These are phyloP conservation scores for Synergus gifuensis DNA, from an alignment of 2,888 invertebrate species.

Conservation along the genomic window DNA sequence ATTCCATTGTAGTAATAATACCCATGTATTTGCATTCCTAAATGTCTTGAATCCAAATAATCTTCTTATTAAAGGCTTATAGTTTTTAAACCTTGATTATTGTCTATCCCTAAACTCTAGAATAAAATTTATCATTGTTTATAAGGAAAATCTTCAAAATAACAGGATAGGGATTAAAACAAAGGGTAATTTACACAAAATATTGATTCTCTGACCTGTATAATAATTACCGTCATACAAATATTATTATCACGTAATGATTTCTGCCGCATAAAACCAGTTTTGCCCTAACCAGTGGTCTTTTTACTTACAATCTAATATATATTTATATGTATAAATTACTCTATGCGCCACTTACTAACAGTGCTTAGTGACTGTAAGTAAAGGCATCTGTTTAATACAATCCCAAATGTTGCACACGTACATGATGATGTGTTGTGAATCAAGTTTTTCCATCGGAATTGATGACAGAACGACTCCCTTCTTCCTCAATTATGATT, in stretches of 20 bases:
- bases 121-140: neutral
- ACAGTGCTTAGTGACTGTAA: conserved; percentile 20
- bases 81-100: neutral
- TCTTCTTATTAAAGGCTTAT: neutral
- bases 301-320: conserved; percentile 30
- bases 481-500: neutral
- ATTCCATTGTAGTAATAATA: conserved; percentile 7
- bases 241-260: conserved; percentile 41
- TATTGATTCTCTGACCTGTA: conserved; percentile 39
- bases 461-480: conserved; percentile 23
- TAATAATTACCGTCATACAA: conserved; percentile 39
- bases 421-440: conserved; percentile 16
- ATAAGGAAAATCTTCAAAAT: neutral
- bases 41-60: neutral
- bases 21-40: conserved; percentile 8
- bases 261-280: conserved; percentile 39
- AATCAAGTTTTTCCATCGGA: conserved; percentile 13
- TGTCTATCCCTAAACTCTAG: neutral
- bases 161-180: conserved; percentile 1
- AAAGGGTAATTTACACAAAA: conserved; percentile 23
- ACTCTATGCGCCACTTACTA: conserved; percentile 34
- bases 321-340: conserved; percentile 41
- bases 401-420: conserved; percentile 38
- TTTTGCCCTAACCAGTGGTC: conserved; percentile 18
- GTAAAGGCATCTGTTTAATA: conserved; percentile 31